A percentile compares a stretch with the other conserved stretches of the same genome.
These are phyloP conservation scores for Musca vetustissima DNA, from an alignment of 1,140 invertebrate species.

Conservation along the genomic window DNA sequence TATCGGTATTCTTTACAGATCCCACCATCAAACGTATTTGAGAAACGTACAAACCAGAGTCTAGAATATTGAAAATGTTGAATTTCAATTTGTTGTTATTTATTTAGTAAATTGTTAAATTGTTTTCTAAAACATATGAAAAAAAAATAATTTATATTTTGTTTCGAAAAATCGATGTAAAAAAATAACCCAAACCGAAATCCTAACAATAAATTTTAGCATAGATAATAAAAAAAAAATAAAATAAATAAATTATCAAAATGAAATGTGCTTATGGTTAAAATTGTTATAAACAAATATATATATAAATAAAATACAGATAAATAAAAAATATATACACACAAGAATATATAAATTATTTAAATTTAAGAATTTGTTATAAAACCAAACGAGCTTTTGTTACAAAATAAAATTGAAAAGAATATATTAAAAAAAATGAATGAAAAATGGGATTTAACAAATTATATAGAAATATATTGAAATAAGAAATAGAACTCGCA, in stretches of 20 bases:
- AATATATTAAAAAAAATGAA: slow-evolving; percentile 33
- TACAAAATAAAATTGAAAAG: slow-evolving; percentile 24
- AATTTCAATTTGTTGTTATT: slow-evolving; percentile 2
- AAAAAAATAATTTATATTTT: not conserved
- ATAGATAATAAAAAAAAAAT: no score
- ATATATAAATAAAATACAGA: no score
- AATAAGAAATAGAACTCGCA: no score
- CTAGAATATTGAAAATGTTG: not conserved
- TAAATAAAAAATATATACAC: not conserved
- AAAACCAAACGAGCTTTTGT: slow-evolving; percentile 19
- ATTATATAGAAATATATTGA: no score
- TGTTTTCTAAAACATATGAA: no score
- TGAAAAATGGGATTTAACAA: not conserved
- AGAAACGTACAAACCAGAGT: slow-evolving; percentile 33
- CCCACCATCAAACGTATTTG: slow-evolving; percentile 55
- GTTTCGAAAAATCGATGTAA: slow-evolving; percentile 1
- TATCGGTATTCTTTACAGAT: slow-evolving; percentile 54
- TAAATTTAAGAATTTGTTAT: slow-evolving; percentile 8
- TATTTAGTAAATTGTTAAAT: not conserved
- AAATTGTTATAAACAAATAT: slow-evolving; percentile 13
- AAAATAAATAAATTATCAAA: not conserved
- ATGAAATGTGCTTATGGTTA: slow-evolving; percentile 21
- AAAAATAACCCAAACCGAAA: slow-evolving; percentile 12
- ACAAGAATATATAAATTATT: not conserved
- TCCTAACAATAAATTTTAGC: not conserved